Evolutionary conservation across 2,113 vertebrate genomes (phyloP), one percentile per base, ranked within the genome.

Genomic region (Coreoperca whiteheadi): DNA sequence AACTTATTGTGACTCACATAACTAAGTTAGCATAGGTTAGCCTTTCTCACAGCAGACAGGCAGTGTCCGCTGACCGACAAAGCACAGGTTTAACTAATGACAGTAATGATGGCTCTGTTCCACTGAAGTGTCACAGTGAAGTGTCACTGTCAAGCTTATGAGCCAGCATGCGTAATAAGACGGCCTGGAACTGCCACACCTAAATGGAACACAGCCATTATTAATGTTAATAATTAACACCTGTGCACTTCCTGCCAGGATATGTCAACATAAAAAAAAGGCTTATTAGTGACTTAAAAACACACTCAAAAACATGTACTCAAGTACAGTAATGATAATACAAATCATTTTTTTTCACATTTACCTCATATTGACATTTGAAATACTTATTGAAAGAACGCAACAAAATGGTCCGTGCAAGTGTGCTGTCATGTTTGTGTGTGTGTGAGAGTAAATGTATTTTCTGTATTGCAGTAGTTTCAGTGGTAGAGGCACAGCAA

Each of bases 191-290:
- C 16, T 70, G 9, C 53, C 75, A 43, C 74, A 30, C 0, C 23
- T 25, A 39, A 80, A 65, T 65, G 67, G 57, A 83, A 60, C 6
- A 46, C 18, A 39, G 61, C 6, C 43, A 74, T 7, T 70, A 70
- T 56, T 74, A 41, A 48, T 60, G 2, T 11, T 70, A 20, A 56
- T 56, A 74, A 60, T 57, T 60, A n/a, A 32, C 4, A 51, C 39
- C 28, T 34, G 11, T 30, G 59, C 37, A 16, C 63, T 30, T 73
- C 25, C 60, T 61, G 30, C 23, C 61, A 74, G 63, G 18, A 53
- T 8, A 32, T 15, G 23, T 34, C 64, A 66, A 65, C 30, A 60
- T 41, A 50, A 15, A 12, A 15, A 12, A 23, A 28, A 56, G n/a
- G 1, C 54, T 68, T 65, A 51, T 53, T 34, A 30, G 9, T 39